Conservation (phyloP, 2,113 vertebrate genomes). For the Macquaria ambigua region DNA sequence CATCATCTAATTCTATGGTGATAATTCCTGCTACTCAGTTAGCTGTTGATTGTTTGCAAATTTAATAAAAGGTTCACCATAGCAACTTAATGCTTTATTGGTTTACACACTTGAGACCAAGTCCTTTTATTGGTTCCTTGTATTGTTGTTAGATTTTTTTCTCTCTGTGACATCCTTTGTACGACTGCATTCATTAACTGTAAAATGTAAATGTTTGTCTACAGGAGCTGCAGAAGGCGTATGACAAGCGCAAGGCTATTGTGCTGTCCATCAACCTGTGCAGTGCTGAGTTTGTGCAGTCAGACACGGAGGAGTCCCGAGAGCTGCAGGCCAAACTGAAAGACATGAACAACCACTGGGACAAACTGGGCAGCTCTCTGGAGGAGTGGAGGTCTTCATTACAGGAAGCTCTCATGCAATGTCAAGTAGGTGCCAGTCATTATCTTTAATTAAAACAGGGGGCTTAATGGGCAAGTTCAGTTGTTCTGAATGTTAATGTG, state of each 20-base stretch:
- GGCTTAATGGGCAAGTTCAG: neutral
- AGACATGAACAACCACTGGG: slow-evolving; percentile 95
- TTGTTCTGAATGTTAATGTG: neutral
- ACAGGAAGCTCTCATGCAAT: slow-evolving; percentile 96
- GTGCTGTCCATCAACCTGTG: slow-evolving; percentile 97
- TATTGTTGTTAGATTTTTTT: neutral
- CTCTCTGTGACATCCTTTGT: neutral
- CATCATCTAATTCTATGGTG: neutral
- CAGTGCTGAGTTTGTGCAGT: slow-evolving; percentile 93
- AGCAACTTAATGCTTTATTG: neutral
- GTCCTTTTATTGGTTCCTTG: neutral
- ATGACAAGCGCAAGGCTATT: slow-evolving; percentile 95
- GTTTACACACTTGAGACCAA: neutral
- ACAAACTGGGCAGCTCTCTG: slow-evolving; percentile 87
- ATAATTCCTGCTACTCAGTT: neutral
- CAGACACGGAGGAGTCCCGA: slow-evolving; percentile 85
- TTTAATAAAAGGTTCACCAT: neutral
- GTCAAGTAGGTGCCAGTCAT: slow-evolving; percentile 86
- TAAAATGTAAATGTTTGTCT: neutral
- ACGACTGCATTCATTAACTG: neutral
- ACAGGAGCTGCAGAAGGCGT: slow-evolving; percentile 95
- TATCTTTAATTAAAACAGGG: neutral
- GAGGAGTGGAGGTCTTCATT: slow-evolving; percentile 92
- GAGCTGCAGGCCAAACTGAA: slow-evolving; percentile 90
- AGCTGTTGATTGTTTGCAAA: neutral